These are phyloP conservation scores for Pammene aurita DNA, from an alignment of 2,888 invertebrate genomes.

Conservation along the genomic window DNA sequence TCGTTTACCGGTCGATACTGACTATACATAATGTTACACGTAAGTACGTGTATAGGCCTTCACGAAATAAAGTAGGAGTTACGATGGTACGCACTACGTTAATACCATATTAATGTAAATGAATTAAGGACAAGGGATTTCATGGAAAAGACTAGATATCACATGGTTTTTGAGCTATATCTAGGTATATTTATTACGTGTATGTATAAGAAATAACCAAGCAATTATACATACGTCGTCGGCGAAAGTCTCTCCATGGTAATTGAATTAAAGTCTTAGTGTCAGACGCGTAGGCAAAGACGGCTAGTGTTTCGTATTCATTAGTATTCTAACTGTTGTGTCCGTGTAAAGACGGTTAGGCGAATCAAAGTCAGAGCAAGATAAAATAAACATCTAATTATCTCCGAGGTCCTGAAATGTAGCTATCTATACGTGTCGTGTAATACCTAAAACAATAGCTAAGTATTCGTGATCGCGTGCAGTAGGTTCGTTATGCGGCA, in stretches of 20 bases:
- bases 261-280: constrained; percentile 12
- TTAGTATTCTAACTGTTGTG: constrained; percentile 4
- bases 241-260: constrained; percentile 10
- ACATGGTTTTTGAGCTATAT: constrained; percentile 79
- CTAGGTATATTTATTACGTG: constrained; percentile 49
- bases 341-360: constrained; percentile 13
- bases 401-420: constrained; percentile 14
- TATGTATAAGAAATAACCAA: constrained; percentile 57
- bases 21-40: constrained; percentile 26
- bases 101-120: constrained; percentile 33
- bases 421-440: constrained; percentile 1
- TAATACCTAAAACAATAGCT: constrained; percentile 18
- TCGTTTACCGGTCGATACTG: constrained; percentile 18
- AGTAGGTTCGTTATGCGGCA: constrained; percentile 16
- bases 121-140: constrained; percentile 47
- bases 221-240: constrained; percentile 51
- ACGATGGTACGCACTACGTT: constrained; percentile 26
- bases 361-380: constrained; percentile 23
- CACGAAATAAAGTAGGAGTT: constrained; percentile 30
- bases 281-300: constrained; percentile 1
- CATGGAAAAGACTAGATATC: constrained; percentile 81
- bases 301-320: not conserved
- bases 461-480: constrained; percentile 11
- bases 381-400: constrained; percentile 13
- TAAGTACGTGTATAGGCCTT: constrained; percentile 37